Conservation (phyloP, 2,888 invertebrate species). For the Melinaea menophilus region DNA sequence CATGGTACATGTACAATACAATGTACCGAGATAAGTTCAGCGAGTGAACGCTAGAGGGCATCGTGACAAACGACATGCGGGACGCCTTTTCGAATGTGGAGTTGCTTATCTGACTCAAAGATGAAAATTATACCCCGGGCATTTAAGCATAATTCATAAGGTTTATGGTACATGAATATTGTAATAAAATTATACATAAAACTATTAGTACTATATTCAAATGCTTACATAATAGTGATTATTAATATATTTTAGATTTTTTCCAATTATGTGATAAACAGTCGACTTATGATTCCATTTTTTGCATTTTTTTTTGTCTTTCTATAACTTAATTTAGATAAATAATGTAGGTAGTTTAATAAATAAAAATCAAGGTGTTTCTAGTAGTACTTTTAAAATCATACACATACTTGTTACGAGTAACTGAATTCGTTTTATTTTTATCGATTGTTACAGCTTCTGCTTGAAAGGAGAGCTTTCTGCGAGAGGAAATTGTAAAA, state of each 20-base stretch:
- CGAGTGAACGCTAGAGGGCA: constrained; percentile 16
- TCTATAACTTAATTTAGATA: background rate
- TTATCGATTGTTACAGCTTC: constrained; percentile 3
- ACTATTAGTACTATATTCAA: too few relatives aligned
- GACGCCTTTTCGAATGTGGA: constrained; percentile 20
- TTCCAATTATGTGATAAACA: too few relatives aligned
- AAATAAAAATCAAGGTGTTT: background rate
- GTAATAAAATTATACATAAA: background rate
- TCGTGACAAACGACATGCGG: constrained; percentile 26
- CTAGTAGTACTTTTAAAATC: background rate
- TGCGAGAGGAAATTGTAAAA: constrained; percentile 5
- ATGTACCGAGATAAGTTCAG: constrained; percentile 27
- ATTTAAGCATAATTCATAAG: constrained; percentile 15
- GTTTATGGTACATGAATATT: constrained; percentile 4
- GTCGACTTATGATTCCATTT: too few relatives aligned
- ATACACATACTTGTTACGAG: background rate
- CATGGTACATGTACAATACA: constrained; percentile 20
- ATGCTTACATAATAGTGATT: too few relatives aligned
- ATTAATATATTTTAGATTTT: too few relatives aligned
- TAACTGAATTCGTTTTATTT: background rate
- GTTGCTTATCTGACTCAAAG: constrained; percentile 20
- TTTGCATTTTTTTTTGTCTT: too few relatives aligned
- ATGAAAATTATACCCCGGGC: constrained; percentile 20
- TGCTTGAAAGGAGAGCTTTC: background rate
- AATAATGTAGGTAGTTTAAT: background rate